Evolutionary conservation across 2,113 vertebrate species (phyloP).

Genomic region (Anser brachyrhynchus): DNA sequence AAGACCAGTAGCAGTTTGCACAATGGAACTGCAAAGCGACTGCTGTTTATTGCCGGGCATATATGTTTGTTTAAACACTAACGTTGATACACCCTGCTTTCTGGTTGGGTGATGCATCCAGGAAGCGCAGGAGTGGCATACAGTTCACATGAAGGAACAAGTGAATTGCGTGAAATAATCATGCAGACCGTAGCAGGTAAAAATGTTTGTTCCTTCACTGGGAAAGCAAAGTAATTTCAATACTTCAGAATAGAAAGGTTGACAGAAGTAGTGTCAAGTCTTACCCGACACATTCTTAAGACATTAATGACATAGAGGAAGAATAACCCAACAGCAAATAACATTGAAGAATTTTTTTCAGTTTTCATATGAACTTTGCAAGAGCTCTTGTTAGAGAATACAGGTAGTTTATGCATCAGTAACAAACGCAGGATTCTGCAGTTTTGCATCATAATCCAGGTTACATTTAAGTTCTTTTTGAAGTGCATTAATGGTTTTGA

Average conservation of each 20-base stretch:
- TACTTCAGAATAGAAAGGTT: background rate
- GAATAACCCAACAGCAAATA: background rate
- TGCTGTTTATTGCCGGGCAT: background rate
- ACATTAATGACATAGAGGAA: background rate
- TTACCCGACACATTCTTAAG: background rate
- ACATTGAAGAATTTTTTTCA: background rate
- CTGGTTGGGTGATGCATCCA: background rate
- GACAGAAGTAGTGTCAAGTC: background rate
- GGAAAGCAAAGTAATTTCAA: background rate
- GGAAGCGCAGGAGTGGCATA: background rate
- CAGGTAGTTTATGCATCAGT: background rate
- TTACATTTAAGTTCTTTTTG: background rate
- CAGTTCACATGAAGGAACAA: background rate
- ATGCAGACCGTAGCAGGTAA: background rate
- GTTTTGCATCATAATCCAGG: conserved; percentile 21
- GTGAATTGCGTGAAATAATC: background rate
- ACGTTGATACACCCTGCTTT: background rate
- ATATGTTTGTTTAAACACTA: background rate
- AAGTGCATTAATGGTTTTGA: background rate
- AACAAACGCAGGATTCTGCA: conserved; percentile 74
- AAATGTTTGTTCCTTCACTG: background rate
- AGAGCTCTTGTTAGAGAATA: background rate
- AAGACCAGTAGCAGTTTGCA: background rate
- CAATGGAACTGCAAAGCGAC: accelerated
- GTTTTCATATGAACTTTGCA: background rate